Conservation (phyloP, 2,797 vertebrate genomes). For the Taeniopygia guttata region DNA sequence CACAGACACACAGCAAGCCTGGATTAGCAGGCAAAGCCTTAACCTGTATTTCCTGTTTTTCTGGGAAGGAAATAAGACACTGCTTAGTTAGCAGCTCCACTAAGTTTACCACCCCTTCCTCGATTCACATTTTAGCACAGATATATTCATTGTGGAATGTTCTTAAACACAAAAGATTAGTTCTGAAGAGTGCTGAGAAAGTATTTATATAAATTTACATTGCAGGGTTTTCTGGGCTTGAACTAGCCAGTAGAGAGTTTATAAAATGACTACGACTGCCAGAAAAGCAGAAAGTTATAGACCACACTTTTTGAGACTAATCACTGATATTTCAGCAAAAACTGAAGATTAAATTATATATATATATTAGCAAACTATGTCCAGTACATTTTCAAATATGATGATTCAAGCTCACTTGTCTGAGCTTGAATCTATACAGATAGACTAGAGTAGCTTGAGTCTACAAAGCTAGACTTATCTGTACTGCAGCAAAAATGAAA, state of each 20-base stretch:
- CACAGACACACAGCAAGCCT: not conserved
- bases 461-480: not conserved
- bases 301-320: not conserved
- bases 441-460: no score
- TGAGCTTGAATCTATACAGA: no score
- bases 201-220: not conserved
- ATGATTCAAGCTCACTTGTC: not conserved
- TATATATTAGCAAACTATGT: not conserved
- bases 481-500: not conserved
- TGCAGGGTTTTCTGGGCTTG: not conserved
- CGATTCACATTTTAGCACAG: not conserved
- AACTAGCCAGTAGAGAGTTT: not conserved
- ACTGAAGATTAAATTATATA: not conserved
- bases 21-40: not conserved
- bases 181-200: not conserved
- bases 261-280: not conserved
- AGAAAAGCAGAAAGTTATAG: not conserved
- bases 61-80: not conserved
- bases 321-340: not conserved
- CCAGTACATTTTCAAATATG: not conserved
- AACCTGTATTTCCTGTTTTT: slow-evolving; percentile 63
- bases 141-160: not conserved
- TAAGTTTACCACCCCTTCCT: not conserved
- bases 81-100: not conserved
- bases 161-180: not conserved